Evolutionary conservation across 1,140 invertebrate genomes (phyloP), one percentile per base, ranked within the genome.

Genomic region (Brachionus calyciflorus): DNA sequence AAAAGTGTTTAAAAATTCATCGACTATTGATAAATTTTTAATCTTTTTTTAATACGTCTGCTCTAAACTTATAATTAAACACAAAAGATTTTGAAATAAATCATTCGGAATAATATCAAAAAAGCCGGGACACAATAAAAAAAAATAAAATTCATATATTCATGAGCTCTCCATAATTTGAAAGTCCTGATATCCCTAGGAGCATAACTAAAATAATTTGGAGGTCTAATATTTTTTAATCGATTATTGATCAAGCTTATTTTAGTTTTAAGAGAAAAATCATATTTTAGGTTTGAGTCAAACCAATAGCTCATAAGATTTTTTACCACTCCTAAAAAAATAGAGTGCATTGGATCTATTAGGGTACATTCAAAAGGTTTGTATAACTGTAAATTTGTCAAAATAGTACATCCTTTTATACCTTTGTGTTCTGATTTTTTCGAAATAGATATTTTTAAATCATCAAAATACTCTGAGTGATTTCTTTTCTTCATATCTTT

Each of bases 61-160:
- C 48, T 51, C 10, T 17, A 6, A 51, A 17, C 48, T 21, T 19
- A 51, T 51, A 3, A 51, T 51, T 19, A 51, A 21, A 51, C 48
- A 51, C 17, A 51, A 19, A 19, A 51, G 24, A 51, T 51, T 51
- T 6, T 51, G 48, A 2, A 12, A 17, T 19, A 14, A 51, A 21
- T 19, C 17, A 51, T 51, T n/a, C n/a, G n/a, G n/a, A n/a, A n/a
- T n/a, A n/a, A n/a, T n/a, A n/a, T n/a, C n/a, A n/a, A n/a, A n/a
- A n/a, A n/a, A n/a, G n/a, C 2, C 17, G 48, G 48, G 3, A 51
- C 19, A 53, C 51, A 26, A 24, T 53, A 24, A 53, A 1, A 53
- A 53, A 53, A 53, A 10, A 53, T 53, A 53, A 53, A 53, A 14
- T 53, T 53, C 51, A 53, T 53, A 53, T 26, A 53, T 53, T 53